phyloP scores from a whole-genome alignment of 1,140 invertebrate genomes.

The Drosophila kurseongensis region DNA sequence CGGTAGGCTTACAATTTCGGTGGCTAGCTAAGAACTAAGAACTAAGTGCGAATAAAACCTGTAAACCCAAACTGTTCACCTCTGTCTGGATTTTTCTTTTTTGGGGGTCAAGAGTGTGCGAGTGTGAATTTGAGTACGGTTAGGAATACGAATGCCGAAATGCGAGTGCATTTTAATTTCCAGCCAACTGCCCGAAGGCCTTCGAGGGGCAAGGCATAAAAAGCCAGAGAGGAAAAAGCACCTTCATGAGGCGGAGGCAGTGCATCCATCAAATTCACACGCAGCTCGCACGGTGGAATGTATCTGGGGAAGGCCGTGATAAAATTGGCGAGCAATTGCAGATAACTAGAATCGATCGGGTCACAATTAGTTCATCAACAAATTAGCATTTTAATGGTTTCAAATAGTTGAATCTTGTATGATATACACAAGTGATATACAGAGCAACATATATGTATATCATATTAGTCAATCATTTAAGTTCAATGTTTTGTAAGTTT shows the following conservation, averaged over 20 bases:
- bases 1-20: constrained; percentile 12
- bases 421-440: too few species aligned
- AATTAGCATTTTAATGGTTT: too few species aligned
- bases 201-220: background rate
- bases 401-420: too few species aligned
- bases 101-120: constrained; percentile 9
- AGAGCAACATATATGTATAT: too few species aligned
- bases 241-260: constrained; percentile 51
- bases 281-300: constrained; percentile 56
- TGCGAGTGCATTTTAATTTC: constrained; percentile 67
- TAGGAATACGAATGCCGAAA: constrained; percentile 6
- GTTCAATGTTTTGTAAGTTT: background rate
- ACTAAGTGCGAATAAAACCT: constrained; percentile 8
- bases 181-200: constrained; percentile 56
- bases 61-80: background rate
- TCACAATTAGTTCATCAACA: too few species aligned
- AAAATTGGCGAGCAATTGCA: background rate
- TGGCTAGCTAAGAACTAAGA: constrained; percentile 21
- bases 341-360: background rate
- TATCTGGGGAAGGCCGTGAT: accelerated
- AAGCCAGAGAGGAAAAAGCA: background rate
- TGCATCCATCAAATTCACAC: constrained; percentile 81
- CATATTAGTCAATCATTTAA: too few species aligned
- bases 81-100: constrained; percentile 1
- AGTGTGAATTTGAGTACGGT: constrained; percentile 4